These are phyloP conservation scores for Drosophila picticornis DNA, from an alignment of 2,888 invertebrate genomes.

Conservation along the genomic window DNA sequence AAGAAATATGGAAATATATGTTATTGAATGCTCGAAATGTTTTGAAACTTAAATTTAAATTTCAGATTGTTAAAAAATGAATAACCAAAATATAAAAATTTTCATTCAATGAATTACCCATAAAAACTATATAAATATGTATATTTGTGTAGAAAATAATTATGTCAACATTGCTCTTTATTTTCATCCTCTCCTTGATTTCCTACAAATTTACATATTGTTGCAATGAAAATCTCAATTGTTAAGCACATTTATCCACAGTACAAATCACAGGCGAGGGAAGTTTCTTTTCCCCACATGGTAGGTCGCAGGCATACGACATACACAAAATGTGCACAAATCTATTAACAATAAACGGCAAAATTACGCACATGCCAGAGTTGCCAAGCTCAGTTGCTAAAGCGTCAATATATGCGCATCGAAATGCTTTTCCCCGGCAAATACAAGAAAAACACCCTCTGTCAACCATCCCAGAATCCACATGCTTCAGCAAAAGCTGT, in stretches of 20 bases:
- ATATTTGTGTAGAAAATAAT: not conserved
- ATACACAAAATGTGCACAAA: slow-evolving; percentile 37
- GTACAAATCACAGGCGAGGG: slow-evolving; percentile 24
- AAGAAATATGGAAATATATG: not conserved
- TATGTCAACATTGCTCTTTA: not conserved
- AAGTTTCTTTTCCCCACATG: slow-evolving; percentile 4
- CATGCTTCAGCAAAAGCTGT: slow-evolving; percentile 41
- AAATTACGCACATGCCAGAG: slow-evolving; percentile 63
- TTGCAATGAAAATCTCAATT: slow-evolving; percentile 4
- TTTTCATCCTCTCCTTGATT: not conserved
- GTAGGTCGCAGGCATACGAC: slow-evolving; percentile 6
- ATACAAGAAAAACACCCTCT: slow-evolving; percentile 2
- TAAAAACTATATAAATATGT: not conserved
- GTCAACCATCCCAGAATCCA: slow-evolving; percentile 21
- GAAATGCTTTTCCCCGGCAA: not conserved
- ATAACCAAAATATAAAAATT: not conserved
- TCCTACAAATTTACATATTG: not conserved
- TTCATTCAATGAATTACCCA: not conserved
- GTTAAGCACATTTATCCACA: slow-evolving; percentile 18
- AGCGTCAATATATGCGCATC: slow-evolving; percentile 47
- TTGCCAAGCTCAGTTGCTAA: slow-evolving; percentile 29
- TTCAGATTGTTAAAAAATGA: not conserved
- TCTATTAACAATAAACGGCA: slow-evolving; percentile 45
- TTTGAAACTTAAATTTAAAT: not conserved
- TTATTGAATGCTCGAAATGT: not conserved